phyloP scores from a whole-genome alignment of 2,113 vertebrate genomes.

The Alligator mississippiensis region DNA sequence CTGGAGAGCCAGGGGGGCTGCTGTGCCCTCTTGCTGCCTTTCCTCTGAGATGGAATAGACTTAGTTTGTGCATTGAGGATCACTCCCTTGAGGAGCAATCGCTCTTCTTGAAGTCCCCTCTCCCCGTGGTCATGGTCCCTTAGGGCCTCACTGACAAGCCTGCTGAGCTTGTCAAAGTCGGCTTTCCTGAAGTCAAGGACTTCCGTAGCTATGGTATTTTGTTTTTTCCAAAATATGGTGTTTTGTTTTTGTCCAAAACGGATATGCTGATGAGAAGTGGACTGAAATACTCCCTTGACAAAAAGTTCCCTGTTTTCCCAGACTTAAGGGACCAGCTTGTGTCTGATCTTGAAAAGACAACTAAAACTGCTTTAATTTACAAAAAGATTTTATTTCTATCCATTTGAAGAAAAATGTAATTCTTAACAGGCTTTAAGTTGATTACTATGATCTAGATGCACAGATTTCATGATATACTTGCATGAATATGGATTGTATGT shows the following conservation, averaged over 20 bases:
- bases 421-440: neutral
- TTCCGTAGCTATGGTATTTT: too few relatives aligned
- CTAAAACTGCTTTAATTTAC: neutral
- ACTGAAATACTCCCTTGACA: neutral
- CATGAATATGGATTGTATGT: neutral
- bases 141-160: too few relatives aligned
- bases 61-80: too few relatives aligned
- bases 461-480: neutral
- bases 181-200: too few relatives aligned
- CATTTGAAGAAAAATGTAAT: neutral
- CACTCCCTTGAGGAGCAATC: too few relatives aligned
- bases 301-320: neutral
- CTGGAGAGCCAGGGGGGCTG: too few relatives aligned
- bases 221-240: neutral
- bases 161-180: too few relatives aligned
- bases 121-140: too few relatives aligned
- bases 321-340: neutral
- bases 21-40: too few relatives aligned
- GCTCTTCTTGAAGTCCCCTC: too few relatives aligned
- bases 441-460: neutral
- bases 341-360: slow-evolving; percentile 1
- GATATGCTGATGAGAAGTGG: neutral
- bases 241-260: neutral
- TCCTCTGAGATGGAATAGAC: too few relatives aligned
- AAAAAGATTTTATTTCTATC: neutral